Base-by-base conservation (phyloP, 2,888 invertebrate genomes). In the Raillietiella orientalis region DNA sequence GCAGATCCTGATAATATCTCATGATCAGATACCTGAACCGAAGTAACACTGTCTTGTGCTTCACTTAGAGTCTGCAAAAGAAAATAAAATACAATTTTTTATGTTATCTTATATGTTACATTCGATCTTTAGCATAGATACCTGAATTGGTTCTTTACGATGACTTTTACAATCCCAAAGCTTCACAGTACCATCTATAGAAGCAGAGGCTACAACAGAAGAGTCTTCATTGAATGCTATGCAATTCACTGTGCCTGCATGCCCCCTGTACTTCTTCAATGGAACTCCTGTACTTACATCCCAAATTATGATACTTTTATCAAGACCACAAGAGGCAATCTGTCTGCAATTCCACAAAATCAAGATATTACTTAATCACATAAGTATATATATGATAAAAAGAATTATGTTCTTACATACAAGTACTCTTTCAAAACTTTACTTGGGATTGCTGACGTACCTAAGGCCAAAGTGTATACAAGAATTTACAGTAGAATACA, bases 141-240 rank as follows among this genome's bases (percentile, higher is more conserved):
- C 55, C 49, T 77, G 77, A 15, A 72, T 57, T 0, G 77, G 69
- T 29, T 66, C 66, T 25, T 59, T 50, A 26, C 56, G 57, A 27
- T 58, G 51, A 2, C 62, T 58, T 10, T 31, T 30, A 16, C 30
- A 51, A 44, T 99, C 93, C 82, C 87, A 96, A 36, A 70, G 66
- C 52, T 71, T 66, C 0, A 87, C 69, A 0, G 71, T 66, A 39
- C 87, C 77, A 45, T 99, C 96, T 27, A 75, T 59, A 8, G 84
- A 75, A 1, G 87, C 93, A 3, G 93, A 87, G 15, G 93, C 50
- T 0, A 72, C 69, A 41, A 87, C 59, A 2, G 74, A 64, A 0
- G 87, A 82, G 41, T 93, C 84, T 48, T 96, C 93, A 44, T 93
- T 96, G 44, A 71, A 90, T 34, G 59, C 53, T 4, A 84, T 63